A percentile compares a stretch with the other conserved stretches of the same genome.
These are phyloP conservation scores for Pachliopta kotzebuea DNA, from an alignment of 2,888 invertebrate genomes.

Conservation along the genomic window DNA sequence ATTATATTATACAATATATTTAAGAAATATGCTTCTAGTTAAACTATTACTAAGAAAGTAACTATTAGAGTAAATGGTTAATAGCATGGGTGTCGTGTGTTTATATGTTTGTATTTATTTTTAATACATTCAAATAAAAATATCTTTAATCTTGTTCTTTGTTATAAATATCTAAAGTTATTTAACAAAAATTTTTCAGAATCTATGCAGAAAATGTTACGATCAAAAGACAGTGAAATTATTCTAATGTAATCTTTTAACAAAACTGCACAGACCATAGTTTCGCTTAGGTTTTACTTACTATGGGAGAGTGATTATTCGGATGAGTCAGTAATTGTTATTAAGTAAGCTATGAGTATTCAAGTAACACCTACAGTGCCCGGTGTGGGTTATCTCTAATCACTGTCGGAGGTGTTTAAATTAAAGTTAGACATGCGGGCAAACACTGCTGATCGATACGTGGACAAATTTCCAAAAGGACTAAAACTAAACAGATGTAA, in stretches of 20 bases:
- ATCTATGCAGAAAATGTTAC: too few species aligned
- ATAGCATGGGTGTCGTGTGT: too few species aligned
- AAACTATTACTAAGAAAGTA: too few species aligned
- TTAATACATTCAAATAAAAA: too few species aligned
- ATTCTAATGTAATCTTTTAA: not conserved
- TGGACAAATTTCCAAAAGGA: constrained; percentile 29
- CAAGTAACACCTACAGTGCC: constrained; percentile 22
- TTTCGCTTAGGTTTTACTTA: not conserved
- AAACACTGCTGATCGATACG: constrained; percentile 30
- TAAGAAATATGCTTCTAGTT: too few species aligned
- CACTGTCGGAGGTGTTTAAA: constrained; percentile 34
- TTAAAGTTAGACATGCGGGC: constrained; percentile 40
- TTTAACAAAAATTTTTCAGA: too few species aligned
- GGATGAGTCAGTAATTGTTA: constrained; percentile 19
- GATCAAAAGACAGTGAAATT: not conserved
- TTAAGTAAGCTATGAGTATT: constrained; percentile 2
- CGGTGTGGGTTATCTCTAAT: constrained; percentile 36
- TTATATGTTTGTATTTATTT: too few species aligned
- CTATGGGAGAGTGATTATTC: not conserved
- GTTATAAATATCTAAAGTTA: too few species aligned
- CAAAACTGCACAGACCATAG: not conserved
- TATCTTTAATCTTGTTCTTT: too few species aligned
- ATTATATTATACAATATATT: too few species aligned
- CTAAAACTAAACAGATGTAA: not conserved
- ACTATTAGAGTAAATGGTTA: too few species aligned